Evolutionary conservation across 2,113 vertebrate species (phyloP).

Genomic region (Argyrosomus japonicus): DNA sequence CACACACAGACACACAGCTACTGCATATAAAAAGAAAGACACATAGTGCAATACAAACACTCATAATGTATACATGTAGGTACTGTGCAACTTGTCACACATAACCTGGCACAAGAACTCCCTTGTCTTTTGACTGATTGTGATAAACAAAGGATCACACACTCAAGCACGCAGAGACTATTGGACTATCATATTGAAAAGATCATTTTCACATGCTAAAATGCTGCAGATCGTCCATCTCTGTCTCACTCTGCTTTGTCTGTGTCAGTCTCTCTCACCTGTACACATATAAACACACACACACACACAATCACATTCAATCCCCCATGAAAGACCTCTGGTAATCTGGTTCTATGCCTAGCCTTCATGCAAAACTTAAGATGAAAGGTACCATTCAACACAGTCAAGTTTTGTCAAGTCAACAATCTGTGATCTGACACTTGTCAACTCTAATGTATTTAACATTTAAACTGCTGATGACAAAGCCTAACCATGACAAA

Average conservation of each 20-base stretch:
- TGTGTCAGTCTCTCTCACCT: background rate
- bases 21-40: background rate
- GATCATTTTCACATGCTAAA: background rate
- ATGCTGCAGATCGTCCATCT: background rate
- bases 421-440: background rate
- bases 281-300: background rate
- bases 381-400: background rate
- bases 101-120: background rate
- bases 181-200: background rate
- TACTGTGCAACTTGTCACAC: background rate
- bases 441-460: background rate
- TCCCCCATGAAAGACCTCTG: background rate
- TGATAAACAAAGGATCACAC: background rate
- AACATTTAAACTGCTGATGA: background rate
- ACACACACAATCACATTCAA: background rate
- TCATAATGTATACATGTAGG: too few species aligned
- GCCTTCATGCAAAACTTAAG: conserved; percentile 50
- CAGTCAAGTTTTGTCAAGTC: background rate
- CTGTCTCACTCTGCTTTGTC: background rate
- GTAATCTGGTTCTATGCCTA: conserved; percentile 36
- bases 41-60: background rate
- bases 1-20: background rate
- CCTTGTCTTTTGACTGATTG: background rate
- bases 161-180: background rate
- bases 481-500: background rate